Conservation (phyloP, 2,888 invertebrate species). For the Acleris holmiana region DNA sequence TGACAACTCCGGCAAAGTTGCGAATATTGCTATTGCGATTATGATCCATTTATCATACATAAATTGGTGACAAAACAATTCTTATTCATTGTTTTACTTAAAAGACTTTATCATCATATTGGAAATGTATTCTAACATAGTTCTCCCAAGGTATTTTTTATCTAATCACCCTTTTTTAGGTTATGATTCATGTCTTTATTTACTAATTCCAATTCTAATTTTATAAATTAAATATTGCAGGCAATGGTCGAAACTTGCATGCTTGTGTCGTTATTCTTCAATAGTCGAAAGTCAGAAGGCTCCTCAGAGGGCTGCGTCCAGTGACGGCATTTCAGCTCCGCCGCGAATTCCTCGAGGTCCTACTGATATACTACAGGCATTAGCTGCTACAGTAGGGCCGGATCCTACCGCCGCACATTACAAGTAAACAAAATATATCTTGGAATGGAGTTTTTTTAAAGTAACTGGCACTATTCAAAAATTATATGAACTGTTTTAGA, state of each 20-base stretch:
- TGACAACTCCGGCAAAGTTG: constrained; percentile 8
- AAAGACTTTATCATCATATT: background rate
- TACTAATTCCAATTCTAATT: constrained; percentile 7
- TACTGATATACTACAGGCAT: constrained; percentile 92
- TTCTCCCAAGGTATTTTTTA: constrained; percentile 40
- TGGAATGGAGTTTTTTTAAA: no score
- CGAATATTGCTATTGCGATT: no score
- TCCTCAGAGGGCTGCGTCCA: constrained; percentile 60
- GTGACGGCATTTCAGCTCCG: constrained; percentile 84
- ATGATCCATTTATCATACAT: background rate
- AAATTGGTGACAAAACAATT: background rate
- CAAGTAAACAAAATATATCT: constrained; percentile 72
- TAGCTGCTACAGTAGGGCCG: constrained; percentile 90
- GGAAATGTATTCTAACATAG: constrained; percentile 44
- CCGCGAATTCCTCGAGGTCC: constrained; percentile 89
- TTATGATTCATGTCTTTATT: constrained; percentile 22
- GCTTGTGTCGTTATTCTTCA: constrained; percentile 64
- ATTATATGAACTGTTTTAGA: constrained; percentile 50
- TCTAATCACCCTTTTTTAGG: constrained; percentile 15
- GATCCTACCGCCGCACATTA: constrained; percentile 95
- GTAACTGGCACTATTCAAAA: no score
- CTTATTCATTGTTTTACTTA: no score
- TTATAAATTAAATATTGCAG: constrained; percentile 47
- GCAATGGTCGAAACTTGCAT: constrained; percentile 66
- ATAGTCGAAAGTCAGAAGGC: constrained; percentile 71